Evolutionary conservation across 2,888 invertebrate genomes (phyloP).

Genomic region (Chrysolina oricalcia): DNA sequence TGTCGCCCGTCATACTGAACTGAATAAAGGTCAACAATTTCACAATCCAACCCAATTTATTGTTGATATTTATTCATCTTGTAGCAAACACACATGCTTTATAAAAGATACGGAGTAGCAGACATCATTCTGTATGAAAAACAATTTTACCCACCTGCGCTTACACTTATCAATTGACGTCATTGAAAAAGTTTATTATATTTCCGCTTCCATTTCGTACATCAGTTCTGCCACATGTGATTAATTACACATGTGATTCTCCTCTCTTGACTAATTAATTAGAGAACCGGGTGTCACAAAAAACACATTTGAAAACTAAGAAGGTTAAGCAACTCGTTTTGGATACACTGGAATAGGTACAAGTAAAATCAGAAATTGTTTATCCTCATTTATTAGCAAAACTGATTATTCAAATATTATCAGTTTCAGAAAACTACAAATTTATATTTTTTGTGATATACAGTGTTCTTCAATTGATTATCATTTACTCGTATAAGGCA

Average conservation of each 20-base stretch:
- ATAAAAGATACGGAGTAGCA: background rate
- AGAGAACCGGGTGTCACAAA: background rate
- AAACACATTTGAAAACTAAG: background rate
- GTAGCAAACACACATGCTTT: background rate
- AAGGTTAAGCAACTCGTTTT: too few relatives aligned
- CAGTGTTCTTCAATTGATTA: too few relatives aligned
- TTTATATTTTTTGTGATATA: too few relatives aligned
- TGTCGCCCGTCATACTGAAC: background rate
- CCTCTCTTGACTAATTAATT: background rate
- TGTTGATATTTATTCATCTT: background rate
- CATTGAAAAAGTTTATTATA: constrained; percentile 12
- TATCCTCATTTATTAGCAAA: too few relatives aligned
- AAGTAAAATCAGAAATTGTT: too few relatives aligned
- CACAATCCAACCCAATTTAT: background rate
- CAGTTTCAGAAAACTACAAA: too few relatives aligned
- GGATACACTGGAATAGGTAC: too few relatives aligned
- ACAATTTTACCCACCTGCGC: constrained; percentile 6
- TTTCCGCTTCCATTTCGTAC: constrained; percentile 1
- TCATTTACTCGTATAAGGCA: too few relatives aligned
- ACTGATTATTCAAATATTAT: too few relatives aligned
- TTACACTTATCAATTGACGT: constrained; percentile 18
- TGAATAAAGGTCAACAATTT: background rate
- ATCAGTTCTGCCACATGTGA: background rate
- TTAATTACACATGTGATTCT: constrained; percentile 3
- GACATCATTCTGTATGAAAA: constrained; percentile 10